These are phyloP conservation scores for Scaptomyza polygonia DNA, from an alignment of 2,888 invertebrate genomes.

Conservation along the genomic window DNA sequence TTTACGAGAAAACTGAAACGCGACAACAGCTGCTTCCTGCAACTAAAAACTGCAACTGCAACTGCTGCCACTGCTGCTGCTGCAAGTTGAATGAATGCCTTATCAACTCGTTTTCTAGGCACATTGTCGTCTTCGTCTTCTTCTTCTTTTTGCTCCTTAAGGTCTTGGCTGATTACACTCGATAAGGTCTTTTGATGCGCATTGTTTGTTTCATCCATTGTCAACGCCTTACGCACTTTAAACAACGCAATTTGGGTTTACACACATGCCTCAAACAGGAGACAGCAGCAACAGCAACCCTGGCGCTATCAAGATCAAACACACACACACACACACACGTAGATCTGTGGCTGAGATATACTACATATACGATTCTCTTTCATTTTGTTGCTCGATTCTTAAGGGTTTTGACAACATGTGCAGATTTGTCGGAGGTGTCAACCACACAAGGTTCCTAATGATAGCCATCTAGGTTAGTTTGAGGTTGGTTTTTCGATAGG, in stretches of 20 bases:
- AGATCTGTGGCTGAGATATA: slow-evolving; percentile 31
- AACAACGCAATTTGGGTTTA: slow-evolving; percentile 79
- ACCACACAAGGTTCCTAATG: slow-evolving; percentile 64
- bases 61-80: slow-evolving; percentile 30
- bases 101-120: slow-evolving; percentile 62
- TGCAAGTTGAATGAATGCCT: slow-evolving; percentile 25
- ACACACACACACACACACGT: slow-evolving; percentile 30
- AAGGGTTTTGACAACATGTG: slow-evolving; percentile 60
- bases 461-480: slow-evolving; percentile 56
- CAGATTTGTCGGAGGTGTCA: slow-evolving; percentile 76
- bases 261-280: slow-evolving; percentile 56
- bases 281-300: slow-evolving; percentile 37
- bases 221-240: slow-evolving; percentile 76
- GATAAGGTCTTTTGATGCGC: slow-evolving; percentile 47
- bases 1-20: slow-evolving; percentile 30
- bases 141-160: neutral
- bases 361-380: too few species aligned
- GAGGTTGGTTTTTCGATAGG: slow-evolving; percentile 39
- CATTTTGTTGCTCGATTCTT: slow-evolving; percentile 11
- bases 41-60: slow-evolving; percentile 6
- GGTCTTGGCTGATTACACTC: slow-evolving; percentile 32
- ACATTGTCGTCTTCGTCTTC: slow-evolving; percentile 44
- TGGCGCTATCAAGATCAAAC: slow-evolving; percentile 65
- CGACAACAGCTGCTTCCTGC: slow-evolving; percentile 62
- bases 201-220: slow-evolving; percentile 63